phyloP scores from a whole-genome alignment of 1,140 invertebrate genomes.

The Myzus persicae region DNA sequence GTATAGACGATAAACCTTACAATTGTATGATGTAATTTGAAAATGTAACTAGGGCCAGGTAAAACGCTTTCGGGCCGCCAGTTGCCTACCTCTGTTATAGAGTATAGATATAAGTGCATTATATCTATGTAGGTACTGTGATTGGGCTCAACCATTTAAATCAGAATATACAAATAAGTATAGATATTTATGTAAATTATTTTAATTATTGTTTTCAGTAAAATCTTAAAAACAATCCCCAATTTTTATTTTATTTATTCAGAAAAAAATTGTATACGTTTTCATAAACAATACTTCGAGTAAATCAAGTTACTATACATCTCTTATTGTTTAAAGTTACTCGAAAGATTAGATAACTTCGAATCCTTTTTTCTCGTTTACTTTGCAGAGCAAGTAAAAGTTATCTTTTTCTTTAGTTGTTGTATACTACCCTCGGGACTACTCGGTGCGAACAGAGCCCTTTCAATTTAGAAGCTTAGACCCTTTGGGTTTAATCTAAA shows the following conservation, averaged over 20 bases:
- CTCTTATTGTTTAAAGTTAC: background rate
- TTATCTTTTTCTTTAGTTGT: conserved; percentile 20
- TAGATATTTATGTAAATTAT: background rate
- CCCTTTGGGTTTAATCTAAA: conserved; percentile 34
- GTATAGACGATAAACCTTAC: too few species aligned
- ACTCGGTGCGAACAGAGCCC: background rate
- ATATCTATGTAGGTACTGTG: background rate
- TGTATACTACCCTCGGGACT: conserved; percentile 25
- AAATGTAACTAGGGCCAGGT: too few species aligned
- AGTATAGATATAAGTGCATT: too few species aligned
- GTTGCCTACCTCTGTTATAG: too few species aligned
- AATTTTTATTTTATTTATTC: background rate
- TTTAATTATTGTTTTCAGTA: too few species aligned
- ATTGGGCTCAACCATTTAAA: background rate
- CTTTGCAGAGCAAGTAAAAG: conserved; percentile 16
- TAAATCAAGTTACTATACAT: background rate
- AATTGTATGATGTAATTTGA: too few species aligned
- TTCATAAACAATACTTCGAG: background rate
- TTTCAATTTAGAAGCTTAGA: conserved; percentile 47
- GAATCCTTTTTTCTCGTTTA: background rate
- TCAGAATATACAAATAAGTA: too few species aligned
- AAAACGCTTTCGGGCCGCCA: too few species aligned
- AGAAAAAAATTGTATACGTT: background rate
- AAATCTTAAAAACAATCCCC: background rate
- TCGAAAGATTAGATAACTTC: background rate